These are phyloP conservation scores for Halcyon senegalensis DNA, from an alignment of 2,113 vertebrate genomes.

Conservation along the genomic window DNA sequence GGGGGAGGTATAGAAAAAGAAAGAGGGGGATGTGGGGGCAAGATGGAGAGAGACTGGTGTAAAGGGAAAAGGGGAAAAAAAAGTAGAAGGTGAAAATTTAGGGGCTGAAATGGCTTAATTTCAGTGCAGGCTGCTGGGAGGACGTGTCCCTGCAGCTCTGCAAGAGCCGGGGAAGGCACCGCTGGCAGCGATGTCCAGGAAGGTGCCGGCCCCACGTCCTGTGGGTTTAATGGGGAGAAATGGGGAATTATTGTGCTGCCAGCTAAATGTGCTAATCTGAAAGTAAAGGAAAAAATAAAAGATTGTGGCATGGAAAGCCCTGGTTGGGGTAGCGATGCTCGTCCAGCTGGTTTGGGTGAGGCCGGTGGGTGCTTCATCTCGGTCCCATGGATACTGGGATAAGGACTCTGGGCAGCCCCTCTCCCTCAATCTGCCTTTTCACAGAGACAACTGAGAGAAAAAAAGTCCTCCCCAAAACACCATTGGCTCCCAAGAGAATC, in stretches of 20 bases:
- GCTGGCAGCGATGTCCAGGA: accelerated
- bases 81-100: background rate
- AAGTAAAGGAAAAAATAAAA: background rate
- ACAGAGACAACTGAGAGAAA: background rate
- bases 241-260: background rate
- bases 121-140: background rate
- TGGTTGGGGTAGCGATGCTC: background rate
- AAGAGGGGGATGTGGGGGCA: background rate
- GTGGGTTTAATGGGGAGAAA: background rate
- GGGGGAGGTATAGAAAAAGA: background rate
- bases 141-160: background rate
- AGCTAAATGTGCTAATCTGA: background rate
- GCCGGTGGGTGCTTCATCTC: background rate
- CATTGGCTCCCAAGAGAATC: background rate
- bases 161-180: background rate
- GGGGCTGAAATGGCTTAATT: background rate
- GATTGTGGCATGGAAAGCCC: background rate
- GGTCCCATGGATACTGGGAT: accelerated
- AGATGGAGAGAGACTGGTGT: background rate
- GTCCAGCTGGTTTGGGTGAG: background rate
- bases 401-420: background rate
- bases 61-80: background rate
- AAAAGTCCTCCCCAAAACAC: background rate
- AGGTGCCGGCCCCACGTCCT: background rate
- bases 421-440: background rate